phyloP scores from a whole-genome alignment of 2,113 vertebrate species.

The Muntiacus reevesi region DNA sequence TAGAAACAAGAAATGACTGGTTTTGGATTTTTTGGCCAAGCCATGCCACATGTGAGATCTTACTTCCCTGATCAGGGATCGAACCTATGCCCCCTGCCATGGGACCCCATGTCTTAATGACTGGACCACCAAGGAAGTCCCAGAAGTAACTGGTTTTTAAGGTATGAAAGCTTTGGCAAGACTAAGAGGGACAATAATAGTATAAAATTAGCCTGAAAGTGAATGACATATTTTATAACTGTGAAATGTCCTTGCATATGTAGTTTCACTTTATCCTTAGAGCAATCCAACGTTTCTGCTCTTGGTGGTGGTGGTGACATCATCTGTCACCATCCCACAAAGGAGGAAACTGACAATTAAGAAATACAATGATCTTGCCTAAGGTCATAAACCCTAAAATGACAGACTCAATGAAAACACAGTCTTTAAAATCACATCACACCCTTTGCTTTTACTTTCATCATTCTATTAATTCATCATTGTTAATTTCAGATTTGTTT shows the following conservation, averaged over 20 bases:
- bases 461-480: not conserved
- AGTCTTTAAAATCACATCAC: not conserved
- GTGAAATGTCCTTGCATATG: not conserved
- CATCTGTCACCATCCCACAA: not conserved
- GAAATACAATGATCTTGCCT: not conserved
- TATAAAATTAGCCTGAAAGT: not conserved
- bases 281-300: not conserved
- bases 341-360: not conserved
- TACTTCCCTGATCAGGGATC: not conserved
- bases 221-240: not conserved
- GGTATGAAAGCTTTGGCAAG: not conserved
- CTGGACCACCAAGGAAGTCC: not conserved
- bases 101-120: not conserved
- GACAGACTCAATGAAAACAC: not conserved
- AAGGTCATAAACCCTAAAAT: not conserved
- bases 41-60: not conserved
- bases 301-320: not conserved
- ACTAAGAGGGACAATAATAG: not conserved
- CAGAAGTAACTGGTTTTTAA: not conserved
- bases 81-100: not conserved
- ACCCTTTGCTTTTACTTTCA: not conserved
- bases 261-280: not conserved
- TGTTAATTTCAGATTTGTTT: not conserved
- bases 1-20: not conserved
- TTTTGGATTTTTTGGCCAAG: not conserved